phyloP scores from a whole-genome alignment of 1,140 invertebrate genomes.

The Achroia grisella region DNA sequence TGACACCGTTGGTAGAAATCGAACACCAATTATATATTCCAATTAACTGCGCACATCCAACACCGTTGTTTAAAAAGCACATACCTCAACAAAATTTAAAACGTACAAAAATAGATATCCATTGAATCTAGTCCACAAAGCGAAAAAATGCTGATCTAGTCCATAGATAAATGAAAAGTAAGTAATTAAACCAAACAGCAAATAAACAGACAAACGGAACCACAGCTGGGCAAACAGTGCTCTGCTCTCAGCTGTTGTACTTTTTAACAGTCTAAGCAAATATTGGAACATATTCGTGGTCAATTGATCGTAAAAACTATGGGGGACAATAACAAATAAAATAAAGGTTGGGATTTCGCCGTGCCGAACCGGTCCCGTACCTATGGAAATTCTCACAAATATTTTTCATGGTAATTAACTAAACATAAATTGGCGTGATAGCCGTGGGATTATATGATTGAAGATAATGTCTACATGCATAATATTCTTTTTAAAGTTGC shows the following conservation, averaged over 20 bases:
- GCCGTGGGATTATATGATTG: too few species aligned
- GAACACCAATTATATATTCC: constrained; percentile 1
- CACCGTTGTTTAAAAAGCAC: too few species aligned
- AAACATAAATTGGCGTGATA: not conserved
- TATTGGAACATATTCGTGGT: constrained; percentile 33
- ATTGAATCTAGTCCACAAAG: too few species aligned
- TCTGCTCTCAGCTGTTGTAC: constrained; percentile 14
- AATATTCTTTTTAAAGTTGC: too few species aligned
- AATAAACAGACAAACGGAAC: constrained; percentile 17
- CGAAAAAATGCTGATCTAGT: too few species aligned
- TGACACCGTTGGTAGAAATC: too few species aligned
- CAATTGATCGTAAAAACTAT: constrained; percentile 39
- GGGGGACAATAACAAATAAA: constrained; percentile 1
- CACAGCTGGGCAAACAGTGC: constrained; percentile 40
- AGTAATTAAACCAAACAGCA: not conserved
- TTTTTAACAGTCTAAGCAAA: constrained; percentile 32
- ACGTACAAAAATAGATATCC: too few species aligned
- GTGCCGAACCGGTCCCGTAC: constrained; percentile 4
- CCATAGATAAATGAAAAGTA: too few species aligned
- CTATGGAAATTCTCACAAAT: constrained; percentile 18
- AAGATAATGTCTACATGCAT: not conserved
- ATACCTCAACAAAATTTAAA: too few species aligned
- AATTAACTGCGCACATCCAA: not conserved
- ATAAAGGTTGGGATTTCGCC: constrained; percentile 1
- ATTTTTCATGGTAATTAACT: constrained; percentile 17